A percentile compares a stretch with the other conserved stretches of the same genome.
Conservation (phyloP, 2,888 invertebrate species). For the Cerastis rubricosa region DNA sequence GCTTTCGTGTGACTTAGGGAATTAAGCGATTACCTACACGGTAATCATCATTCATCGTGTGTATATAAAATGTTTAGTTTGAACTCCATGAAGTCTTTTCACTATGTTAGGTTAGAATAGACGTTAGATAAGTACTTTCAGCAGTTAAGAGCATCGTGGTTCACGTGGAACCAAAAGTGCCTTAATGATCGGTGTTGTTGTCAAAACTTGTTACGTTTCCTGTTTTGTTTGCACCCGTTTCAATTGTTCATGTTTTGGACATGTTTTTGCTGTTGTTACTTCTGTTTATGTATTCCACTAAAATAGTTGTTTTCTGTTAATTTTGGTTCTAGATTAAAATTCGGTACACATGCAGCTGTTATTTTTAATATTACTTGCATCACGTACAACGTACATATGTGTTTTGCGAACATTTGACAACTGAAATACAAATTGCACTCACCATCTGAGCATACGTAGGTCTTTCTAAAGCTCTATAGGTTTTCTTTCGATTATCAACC, state of each 20-base stretch:
- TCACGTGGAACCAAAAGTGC: conserved; percentile 74
- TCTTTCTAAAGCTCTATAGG: conserved; percentile 52
- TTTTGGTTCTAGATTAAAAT: conserved; percentile 58
- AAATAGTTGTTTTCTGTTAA: conserved; percentile 62
- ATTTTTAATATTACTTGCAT: conserved; percentile 27
- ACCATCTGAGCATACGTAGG: conserved; percentile 12
- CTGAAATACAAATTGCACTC: conserved; percentile 1
- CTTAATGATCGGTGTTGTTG: conserved; percentile 89
- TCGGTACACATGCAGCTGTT: conserved; percentile 34
- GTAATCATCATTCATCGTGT: conserved; percentile 26
- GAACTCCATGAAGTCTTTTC: conserved; percentile 29
- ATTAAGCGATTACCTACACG: conserved; percentile 39
- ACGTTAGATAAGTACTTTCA: conserved; percentile 47
- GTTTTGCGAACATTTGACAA: conserved; percentile 21
- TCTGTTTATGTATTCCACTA: conserved; percentile 44
- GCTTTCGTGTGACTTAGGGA: conserved; percentile 66
- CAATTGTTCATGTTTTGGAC: conserved; percentile 70
- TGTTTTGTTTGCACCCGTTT: conserved; percentile 73
- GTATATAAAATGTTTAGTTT: conserved; percentile 35
- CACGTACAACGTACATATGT: background rate
- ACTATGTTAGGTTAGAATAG: conserved; percentile 56
- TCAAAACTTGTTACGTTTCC: conserved; percentile 77
- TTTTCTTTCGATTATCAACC: conserved; percentile 23
- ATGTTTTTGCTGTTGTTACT: conserved; percentile 65
- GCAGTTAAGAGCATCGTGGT: conserved; percentile 56